Evolutionary conservation across 2,113 vertebrate species (phyloP).

Genomic region (Prunella himalayana): DNA sequence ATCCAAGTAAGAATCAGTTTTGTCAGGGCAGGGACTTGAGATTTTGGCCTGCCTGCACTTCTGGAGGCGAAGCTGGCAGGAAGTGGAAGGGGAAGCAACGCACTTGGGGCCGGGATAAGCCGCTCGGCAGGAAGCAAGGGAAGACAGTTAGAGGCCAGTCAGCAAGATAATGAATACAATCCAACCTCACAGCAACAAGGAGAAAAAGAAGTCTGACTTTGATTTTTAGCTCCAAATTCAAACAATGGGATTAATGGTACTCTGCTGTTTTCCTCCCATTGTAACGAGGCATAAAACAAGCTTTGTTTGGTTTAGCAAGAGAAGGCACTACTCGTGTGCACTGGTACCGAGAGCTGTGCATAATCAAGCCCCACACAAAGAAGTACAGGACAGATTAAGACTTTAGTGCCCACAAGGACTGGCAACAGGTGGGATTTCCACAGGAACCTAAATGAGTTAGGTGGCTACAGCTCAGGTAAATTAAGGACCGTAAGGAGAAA

Average conservation of each 20-base stretch:
- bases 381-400: neutral
- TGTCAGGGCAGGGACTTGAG: neutral
- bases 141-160: neutral
- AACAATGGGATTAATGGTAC: neutral
- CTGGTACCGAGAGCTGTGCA: neutral
- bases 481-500: neutral
- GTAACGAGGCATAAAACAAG: neutral
- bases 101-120: neutral
- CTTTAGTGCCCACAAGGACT: neutral
- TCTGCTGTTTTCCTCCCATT: conserved; percentile 27
- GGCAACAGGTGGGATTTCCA: neutral
- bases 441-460: neutral
- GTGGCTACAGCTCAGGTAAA: neutral
- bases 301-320: conserved; percentile 6
- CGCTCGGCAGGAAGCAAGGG: conserved; percentile 4
- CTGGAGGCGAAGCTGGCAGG: conserved; percentile 7
- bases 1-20: neutral
- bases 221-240: conserved; percentile 9
- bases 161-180: conserved; percentile 12
- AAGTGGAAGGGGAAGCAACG: conserved; percentile 51
- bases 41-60: neutral
- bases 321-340: neutral
- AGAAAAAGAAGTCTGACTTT: neutral
- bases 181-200: neutral
- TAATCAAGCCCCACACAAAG: neutral